These are phyloP conservation scores for Gonioctena quinquepunctata DNA, from an alignment of 1,140 invertebrate genomes.

Conservation along the genomic window DNA sequence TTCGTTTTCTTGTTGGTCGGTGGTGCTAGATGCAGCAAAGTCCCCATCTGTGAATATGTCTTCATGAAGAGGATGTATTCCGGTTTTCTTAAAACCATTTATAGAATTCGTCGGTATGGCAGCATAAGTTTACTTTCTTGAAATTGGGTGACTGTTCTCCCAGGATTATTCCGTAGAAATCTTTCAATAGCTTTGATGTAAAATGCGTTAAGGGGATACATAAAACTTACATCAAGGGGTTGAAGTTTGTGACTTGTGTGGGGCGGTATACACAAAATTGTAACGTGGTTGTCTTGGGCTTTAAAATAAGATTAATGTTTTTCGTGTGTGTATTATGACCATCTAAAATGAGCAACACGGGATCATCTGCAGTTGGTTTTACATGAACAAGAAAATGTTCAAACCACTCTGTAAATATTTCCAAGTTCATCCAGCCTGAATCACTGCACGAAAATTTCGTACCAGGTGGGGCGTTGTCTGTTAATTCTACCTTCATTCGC, in stretches of 20 bases:
- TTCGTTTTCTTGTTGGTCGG: neutral
- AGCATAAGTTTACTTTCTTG: neutral
- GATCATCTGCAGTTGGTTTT: conserved; percentile 38
- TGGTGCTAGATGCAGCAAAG: neutral
- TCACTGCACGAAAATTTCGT: neutral
- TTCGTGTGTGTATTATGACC: conserved; percentile 43
- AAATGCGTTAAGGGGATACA: conserved; percentile 45
- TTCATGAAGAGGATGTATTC: neutral
- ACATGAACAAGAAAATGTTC: conserved; percentile 39
- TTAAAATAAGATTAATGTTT: conserved; percentile 41
- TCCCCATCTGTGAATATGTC: neutral
- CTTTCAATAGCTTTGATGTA: conserved; percentile 32
- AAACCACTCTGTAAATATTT: conserved; percentile 42
- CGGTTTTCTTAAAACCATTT: neutral
- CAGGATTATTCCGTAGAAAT: neutral
- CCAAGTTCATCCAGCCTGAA: conserved; percentile 49
- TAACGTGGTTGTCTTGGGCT: conserved; percentile 34
- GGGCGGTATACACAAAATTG: conserved; percentile 40
- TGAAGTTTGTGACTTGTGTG: conserved; percentile 51
- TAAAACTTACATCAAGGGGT: conserved; percentile 54
- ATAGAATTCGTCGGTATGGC: neutral
- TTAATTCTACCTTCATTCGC: conserved; percentile 23
- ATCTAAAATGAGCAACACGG: conserved; percentile 46
- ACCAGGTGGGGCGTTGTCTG: conserved; percentile 26
- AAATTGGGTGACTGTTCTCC: neutral